These are phyloP conservation scores for Ciconia boyciana DNA, from an alignment of 2,113 vertebrate genomes.

Conservation along the genomic window DNA sequence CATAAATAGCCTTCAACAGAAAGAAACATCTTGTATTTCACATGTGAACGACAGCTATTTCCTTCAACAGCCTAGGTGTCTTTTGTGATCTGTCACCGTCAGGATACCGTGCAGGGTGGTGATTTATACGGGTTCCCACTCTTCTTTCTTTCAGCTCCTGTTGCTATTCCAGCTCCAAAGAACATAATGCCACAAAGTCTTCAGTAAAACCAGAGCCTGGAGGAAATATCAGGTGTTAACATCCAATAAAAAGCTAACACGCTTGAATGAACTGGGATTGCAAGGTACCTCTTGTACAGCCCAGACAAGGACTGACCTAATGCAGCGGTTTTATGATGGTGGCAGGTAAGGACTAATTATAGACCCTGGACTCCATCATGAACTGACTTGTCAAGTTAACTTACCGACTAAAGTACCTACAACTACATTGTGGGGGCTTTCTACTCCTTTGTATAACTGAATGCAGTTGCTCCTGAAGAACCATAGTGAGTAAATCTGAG, in stretches of 20 bases:
- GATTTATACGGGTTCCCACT: not conserved
- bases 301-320: slow-evolving; percentile 2
- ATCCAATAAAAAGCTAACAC: slow-evolving; percentile 22
- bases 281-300: not conserved
- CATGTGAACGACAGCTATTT: not conserved
- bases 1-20: not conserved
- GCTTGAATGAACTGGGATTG: not conserved
- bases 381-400: slow-evolving; percentile 31
- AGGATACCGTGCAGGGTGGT: not conserved
- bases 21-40: not conserved
- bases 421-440: not conserved
- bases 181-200: not conserved
- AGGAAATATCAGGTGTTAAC: slow-evolving; percentile 61
- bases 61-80: not conserved
- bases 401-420: not conserved
- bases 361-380: slow-evolving; percentile 23
- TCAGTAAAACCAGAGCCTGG: not conserved
- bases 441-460: slow-evolving; percentile 1
- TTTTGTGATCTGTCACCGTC: not conserved
- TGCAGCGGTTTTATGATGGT: not conserved
- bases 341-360: slow-evolving; percentile 40
- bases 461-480: slow-evolving; percentile 26
- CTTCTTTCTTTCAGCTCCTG: not conserved
- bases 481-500: slow-evolving; percentile 61
- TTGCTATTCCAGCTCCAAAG: not conserved